Evolutionary conservation across 2,113 vertebrate genomes (phyloP).

Genomic region (Jaculus jaculus): DNA sequence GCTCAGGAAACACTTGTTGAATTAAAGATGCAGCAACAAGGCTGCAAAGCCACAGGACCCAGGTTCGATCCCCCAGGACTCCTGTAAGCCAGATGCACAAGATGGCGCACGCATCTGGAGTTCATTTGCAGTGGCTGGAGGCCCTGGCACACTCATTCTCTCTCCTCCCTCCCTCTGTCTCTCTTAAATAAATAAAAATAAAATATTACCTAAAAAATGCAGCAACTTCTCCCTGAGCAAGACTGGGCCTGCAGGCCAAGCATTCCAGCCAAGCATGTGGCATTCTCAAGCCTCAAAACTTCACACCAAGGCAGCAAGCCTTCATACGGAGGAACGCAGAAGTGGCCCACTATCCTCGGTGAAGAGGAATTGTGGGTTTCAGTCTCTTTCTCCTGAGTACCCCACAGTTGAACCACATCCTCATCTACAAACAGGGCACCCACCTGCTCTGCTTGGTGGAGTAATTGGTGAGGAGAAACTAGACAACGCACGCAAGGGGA

Average conservation of each 20-base stretch:
- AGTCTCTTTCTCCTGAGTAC: not conserved
- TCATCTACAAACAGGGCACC: not conserved
- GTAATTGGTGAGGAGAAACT: not conserved
- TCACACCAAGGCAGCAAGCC: not conserved
- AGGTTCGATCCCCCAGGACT: too few species aligned
- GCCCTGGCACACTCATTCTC: too few species aligned
- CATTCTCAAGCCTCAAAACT: not conserved
- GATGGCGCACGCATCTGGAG: too few species aligned
- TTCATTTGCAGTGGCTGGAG: too few species aligned
- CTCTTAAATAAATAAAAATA: too few species aligned
- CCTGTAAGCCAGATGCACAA: too few species aligned
- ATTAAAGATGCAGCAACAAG: not conserved
- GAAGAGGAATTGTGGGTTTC: not conserved
- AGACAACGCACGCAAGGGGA: not conserved
- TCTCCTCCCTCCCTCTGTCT: too few species aligned
- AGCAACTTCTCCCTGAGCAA: not conserved
- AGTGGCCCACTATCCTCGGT: fast-evolving
- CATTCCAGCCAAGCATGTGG: fast-evolving
- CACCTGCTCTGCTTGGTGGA: not conserved
- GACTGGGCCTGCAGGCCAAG: not conserved
- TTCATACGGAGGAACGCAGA: not conserved
- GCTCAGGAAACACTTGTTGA: conserved; percentile 38
- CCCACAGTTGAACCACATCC: not conserved
- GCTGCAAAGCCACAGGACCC: too few species aligned
- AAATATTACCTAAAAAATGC: too few species aligned